phyloP scores from a whole-genome alignment of 2,797 vertebrate species.

The Phoebastria nigripes region DNA sequence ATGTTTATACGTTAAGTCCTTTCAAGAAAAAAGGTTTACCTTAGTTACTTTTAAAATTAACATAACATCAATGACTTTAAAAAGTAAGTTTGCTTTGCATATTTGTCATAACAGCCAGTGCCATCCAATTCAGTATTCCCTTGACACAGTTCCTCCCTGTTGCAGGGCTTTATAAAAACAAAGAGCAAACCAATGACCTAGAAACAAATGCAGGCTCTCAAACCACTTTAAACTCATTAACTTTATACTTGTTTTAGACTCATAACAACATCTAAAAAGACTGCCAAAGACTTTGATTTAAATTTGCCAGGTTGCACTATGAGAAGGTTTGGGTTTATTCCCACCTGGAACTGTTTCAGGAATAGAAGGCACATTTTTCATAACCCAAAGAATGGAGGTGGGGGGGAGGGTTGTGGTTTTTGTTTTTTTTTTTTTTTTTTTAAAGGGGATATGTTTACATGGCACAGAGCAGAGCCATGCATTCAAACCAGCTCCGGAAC shows the following conservation, averaged over 20 bases:
- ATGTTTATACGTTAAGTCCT: rapidly evolving
- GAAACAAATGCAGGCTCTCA: background rate
- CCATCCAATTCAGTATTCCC: background rate
- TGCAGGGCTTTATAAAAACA: slow-evolving; percentile 20
- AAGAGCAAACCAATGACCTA: slow-evolving; percentile 27
- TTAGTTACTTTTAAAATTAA: background rate
- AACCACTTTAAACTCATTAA: slow-evolving; percentile 24
- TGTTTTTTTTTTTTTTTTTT: background rate
- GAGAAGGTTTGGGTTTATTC: background rate
- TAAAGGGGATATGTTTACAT: background rate
- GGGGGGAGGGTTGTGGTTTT: background rate
- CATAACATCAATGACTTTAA: background rate
- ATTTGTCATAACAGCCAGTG: background rate
- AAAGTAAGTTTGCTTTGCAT: background rate
- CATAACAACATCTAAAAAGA: background rate
- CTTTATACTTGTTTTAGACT: background rate
- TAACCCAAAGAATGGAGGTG: background rate
- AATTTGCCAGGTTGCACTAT: background rate
- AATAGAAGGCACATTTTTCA: background rate
- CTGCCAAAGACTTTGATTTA: background rate
- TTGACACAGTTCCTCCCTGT: background rate
- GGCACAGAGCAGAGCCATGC: slow-evolving; percentile 26
- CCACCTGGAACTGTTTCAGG: background rate
- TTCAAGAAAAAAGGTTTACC: background rate
- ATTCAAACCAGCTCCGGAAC: slow-evolving; percentile 21